These are phyloP conservation scores for Lissonota sp. DNA, from an alignment of 2,888 invertebrate species.

Conservation along the genomic window DNA sequence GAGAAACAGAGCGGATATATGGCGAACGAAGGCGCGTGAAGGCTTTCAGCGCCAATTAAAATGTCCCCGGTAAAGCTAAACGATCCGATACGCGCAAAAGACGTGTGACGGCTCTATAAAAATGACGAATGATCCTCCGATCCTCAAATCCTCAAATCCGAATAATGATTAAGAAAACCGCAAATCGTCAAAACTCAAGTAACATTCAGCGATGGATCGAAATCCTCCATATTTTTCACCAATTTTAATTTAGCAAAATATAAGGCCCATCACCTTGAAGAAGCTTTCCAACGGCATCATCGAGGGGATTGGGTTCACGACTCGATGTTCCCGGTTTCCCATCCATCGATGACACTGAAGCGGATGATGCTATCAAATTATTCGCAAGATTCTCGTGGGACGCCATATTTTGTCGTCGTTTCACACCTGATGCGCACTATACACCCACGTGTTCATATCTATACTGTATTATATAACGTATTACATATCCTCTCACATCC, in stretches of 20 bases:
- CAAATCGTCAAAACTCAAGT: no score
- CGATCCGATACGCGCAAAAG: conserved; percentile 66
- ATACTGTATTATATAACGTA: no score
- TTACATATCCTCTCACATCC: no score
- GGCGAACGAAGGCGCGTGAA: conserved; percentile 70
- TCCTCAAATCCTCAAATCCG: no score
- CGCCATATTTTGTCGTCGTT: conserved; percentile 65
- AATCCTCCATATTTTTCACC: no score
- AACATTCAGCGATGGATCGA: no score
- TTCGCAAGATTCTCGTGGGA: conserved; percentile 38
- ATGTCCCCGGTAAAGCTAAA: conserved; percentile 73
- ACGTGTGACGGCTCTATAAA: conserved; percentile 32
- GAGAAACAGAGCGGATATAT: conserved; percentile 37
- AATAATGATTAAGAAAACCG: no score
- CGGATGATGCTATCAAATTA: conserved; percentile 25
- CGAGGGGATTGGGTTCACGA: conserved; percentile 74
- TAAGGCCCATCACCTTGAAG: conserved; percentile 77
- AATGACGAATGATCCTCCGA: not conserved
- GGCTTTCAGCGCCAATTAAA: conserved; percentile 82
- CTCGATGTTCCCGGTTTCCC: conserved; percentile 69
- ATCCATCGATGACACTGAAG: conserved; percentile 27
- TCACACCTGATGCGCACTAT: not conserved
- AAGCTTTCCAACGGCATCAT: conserved; percentile 81
- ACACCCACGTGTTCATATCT: no score
- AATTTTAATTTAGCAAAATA: conserved; percentile 2